Percentiles rank a stretch among this genome's conserved stretches.
phyloP scores from a whole-genome alignment of 2,797 vertebrate species.

The Gallinago nigripennis region DNA sequence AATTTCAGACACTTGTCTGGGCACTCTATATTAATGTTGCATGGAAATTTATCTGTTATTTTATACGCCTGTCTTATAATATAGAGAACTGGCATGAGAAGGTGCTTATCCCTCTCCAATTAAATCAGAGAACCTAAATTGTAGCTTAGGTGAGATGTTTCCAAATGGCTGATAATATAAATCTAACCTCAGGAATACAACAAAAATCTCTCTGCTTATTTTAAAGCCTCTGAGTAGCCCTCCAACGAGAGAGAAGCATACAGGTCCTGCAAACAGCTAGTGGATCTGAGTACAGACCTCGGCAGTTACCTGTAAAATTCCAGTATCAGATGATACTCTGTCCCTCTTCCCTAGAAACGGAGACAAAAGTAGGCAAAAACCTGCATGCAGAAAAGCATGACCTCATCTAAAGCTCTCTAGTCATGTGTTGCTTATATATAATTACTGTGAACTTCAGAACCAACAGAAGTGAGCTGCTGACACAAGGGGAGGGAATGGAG shows the following conservation, averaged over 20 bases:
- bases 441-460: background rate
- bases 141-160: background rate
- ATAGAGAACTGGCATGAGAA: background rate
- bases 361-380: background rate
- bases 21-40: background rate
- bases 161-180: background rate
- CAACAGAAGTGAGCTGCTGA: background rate
- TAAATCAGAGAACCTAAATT: background rate
- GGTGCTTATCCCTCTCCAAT: background rate
- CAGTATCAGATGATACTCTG: background rate
- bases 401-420: background rate
- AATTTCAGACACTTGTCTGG: accelerated
- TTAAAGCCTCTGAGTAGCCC: background rate
- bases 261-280: background rate
- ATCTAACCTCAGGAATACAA: background rate
- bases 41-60: background rate
- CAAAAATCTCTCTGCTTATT: background rate
- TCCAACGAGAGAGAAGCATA: background rate
- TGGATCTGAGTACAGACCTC: background rate
- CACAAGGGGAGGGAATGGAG: background rate
- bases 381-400: background rate
- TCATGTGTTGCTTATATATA: background rate
- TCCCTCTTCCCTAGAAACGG: background rate
- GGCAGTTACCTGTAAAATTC: background rate
- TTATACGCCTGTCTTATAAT: background rate